Conservation (phyloP, 2,113 vertebrate genomes). For the Sphyrna mokarran region DNA sequence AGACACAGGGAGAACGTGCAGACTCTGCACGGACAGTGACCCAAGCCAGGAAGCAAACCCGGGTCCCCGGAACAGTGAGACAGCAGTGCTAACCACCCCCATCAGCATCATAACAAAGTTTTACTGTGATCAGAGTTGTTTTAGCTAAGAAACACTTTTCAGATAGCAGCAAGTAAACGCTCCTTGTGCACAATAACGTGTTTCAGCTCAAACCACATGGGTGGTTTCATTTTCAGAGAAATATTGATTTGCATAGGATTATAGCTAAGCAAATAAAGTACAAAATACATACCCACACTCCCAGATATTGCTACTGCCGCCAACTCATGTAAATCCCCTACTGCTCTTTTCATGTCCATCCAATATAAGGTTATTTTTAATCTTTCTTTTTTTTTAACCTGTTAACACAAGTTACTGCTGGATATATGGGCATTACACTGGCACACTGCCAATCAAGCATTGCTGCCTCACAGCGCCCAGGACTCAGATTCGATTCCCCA, state of each 20-base stretch:
- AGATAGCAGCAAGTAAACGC: background rate
- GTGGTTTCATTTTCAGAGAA: background rate
- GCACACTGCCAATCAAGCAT: no score
- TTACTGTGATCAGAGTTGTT: background rate
- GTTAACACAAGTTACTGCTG: background rate
- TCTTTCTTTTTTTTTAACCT: background rate
- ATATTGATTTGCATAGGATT: background rate
- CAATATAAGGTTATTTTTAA: background rate
- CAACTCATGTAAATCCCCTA: background rate
- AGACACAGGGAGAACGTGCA: no score
- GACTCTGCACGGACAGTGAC: no score
- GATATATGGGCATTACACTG: no score
- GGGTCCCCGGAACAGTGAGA: no score
- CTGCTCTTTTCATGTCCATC: background rate
- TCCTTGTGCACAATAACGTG: background rate
- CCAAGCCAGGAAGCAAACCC: no score
- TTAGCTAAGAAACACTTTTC: background rate
- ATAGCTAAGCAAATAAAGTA: background rate
- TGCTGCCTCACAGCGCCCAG: no score
- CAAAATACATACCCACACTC: background rate
- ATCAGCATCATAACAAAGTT: background rate
- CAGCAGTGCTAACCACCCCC: no score
- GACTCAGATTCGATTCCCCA: no score
- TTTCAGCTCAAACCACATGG: background rate
- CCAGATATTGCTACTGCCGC: background rate